A percentile compares a stretch with the other conserved stretches of the same genome.
phyloP scores from a whole-genome alignment of 2,797 vertebrate genomes.

The Thripadectes ignobilis region DNA sequence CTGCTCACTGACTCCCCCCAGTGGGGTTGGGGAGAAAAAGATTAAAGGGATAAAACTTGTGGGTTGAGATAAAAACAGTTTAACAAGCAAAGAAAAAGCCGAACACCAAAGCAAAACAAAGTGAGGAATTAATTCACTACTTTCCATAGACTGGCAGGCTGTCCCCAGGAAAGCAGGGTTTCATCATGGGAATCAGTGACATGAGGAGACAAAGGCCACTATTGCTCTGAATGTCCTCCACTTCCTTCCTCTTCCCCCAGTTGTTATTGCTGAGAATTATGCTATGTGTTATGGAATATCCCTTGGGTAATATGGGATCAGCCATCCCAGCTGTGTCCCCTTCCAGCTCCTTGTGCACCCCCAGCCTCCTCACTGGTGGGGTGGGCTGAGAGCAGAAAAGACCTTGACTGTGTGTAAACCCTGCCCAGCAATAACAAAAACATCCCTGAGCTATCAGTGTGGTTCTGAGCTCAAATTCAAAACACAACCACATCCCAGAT shows the following conservation, averaged over 20 bases:
- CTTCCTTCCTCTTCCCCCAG: not conserved
- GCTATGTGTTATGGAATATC: too few relatives aligned
- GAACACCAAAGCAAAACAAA: not conserved
- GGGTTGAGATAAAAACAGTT: not conserved
- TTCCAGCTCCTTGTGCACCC: not conserved
- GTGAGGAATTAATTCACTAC: not conserved
- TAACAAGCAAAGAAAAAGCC: not conserved
- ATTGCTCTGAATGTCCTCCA: not conserved
- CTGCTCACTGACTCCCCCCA: accelerated
- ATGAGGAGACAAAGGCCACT: not conserved
- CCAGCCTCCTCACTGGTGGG: accelerated
- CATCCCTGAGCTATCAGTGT: accelerated
- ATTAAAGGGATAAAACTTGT: not conserved
- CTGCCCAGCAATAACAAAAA: not conserved
- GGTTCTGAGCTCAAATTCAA: not conserved
- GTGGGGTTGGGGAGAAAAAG: accelerated
- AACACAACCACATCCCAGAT: not conserved
- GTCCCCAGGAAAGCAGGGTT: not conserved
- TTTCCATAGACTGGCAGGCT: accelerated
- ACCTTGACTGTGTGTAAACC: not conserved
- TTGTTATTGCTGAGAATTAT: not conserved
- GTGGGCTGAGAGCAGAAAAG: not conserved
- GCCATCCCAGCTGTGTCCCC: not conserved
- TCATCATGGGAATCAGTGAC: accelerated
- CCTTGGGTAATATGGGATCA: not conserved